Percentiles rank a stretch among this genome's conserved stretches.
phyloP scores from a whole-genome alignment of 2,113 vertebrate genomes.

The Tragelaphus strepsiceros region DNA sequence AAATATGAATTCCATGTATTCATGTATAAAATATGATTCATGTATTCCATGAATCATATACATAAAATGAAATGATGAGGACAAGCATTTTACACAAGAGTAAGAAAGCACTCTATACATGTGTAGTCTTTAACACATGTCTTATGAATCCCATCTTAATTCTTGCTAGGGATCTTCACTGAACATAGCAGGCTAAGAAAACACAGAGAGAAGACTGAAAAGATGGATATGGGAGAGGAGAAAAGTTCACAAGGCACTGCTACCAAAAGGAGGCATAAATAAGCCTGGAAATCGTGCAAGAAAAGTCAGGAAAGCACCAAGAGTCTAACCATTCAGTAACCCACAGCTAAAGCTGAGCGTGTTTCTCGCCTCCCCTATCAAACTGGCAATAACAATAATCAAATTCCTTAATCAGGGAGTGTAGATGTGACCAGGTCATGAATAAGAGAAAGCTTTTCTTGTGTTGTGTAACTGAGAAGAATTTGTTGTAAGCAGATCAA shows the following conservation, averaged over 20 bases:
- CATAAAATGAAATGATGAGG: not conserved
- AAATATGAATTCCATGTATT: not conserved
- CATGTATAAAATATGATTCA: too few relatives aligned
- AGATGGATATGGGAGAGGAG: not conserved
- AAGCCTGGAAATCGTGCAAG: not conserved
- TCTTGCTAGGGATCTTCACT: not conserved
- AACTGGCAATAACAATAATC: conserved; percentile 20
- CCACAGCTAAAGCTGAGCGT: not conserved
- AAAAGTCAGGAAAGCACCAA: not conserved
- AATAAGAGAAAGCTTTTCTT: conserved; percentile 43
- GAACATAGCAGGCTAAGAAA: not conserved
- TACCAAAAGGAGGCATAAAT: not conserved
- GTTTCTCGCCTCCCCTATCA: not conserved
- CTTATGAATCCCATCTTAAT: not conserved
- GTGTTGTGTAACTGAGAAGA: conserved; percentile 46
- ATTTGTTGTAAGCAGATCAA: conserved; percentile 50
- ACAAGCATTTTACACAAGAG: not conserved
- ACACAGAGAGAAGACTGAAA: not conserved
- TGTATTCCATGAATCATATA: not conserved
- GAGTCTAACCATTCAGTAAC: not conserved
- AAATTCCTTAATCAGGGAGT: conserved; percentile 44
- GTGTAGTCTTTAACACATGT: not conserved
- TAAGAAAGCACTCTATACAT: not conserved
- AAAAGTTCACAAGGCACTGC: not conserved
- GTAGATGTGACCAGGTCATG: conserved; percentile 13